phyloP scores from a whole-genome alignment of 2,113 vertebrate genomes.

The Regulus satrapa region DNA sequence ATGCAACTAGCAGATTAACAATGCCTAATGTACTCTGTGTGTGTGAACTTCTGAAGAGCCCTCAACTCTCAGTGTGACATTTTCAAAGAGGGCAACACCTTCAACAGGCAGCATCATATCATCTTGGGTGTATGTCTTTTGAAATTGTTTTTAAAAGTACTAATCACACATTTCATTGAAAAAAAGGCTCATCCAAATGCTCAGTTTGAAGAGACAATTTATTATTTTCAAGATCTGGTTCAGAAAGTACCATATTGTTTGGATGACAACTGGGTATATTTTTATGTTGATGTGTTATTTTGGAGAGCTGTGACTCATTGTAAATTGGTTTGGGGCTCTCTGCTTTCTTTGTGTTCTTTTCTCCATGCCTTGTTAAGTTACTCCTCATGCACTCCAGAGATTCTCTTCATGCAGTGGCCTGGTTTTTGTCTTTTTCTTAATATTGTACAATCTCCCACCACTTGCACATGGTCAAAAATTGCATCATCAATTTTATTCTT shows the following conservation, averaged over 20 bases:
- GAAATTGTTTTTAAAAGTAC: neutral
- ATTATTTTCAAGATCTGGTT: neutral
- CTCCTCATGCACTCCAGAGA: neutral
- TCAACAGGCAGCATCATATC: neutral
- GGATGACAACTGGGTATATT: neutral
- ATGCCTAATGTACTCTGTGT: neutral
- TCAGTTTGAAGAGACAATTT: neutral
- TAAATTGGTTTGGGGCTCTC: neutral
- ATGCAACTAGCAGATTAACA: neutral
- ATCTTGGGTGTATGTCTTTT: neutral
- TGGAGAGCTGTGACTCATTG: neutral
- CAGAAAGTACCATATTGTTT: neutral
- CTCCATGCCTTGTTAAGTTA: neutral
- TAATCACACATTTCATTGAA: neutral
- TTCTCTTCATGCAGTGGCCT: neutral
- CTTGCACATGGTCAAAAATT: neutral
- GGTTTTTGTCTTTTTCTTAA: neutral
- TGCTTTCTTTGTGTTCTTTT: neutral
- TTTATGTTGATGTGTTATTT: neutral
- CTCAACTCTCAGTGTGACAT: fast-evolving
- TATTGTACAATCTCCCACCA: neutral
- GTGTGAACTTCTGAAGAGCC: neutral
- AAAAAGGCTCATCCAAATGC: neutral
- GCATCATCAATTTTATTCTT: conserved; percentile 10
- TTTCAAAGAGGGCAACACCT: neutral